These are phyloP conservation scores for Crypturellus undulatus DNA, from an alignment of 2,113 vertebrate species.

Conservation along the genomic window DNA sequence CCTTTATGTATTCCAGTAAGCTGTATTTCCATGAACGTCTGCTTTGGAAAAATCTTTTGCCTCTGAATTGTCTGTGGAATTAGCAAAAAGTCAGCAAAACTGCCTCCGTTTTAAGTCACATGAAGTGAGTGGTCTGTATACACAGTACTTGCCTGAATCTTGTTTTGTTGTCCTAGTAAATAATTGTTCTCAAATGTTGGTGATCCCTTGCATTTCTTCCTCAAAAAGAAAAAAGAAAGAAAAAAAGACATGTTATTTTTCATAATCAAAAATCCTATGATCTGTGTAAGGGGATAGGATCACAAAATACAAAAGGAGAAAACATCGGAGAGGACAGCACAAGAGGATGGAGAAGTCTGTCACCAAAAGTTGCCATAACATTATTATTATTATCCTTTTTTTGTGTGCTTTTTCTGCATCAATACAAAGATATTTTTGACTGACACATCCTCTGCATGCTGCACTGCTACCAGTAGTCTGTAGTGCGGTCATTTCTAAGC, in stretches of 20 bases:
- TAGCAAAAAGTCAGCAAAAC: background rate
- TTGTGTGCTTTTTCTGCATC: background rate
- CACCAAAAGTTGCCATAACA: background rate
- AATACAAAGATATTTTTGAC: background rate
- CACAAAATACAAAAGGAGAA: background rate
- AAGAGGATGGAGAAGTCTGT: background rate
- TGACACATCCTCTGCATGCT: background rate
- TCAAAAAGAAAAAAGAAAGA: too few species aligned
- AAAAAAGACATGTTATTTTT: background rate
- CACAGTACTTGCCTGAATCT: too few species aligned
- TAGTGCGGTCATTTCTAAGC: accelerated
- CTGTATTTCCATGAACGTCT: background rate
- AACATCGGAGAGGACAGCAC: background rate
- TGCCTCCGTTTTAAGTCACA: background rate
- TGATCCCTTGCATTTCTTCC: background rate
- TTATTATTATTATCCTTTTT: too few species aligned
- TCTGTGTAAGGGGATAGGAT: too few species aligned
- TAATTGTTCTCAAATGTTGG: background rate
- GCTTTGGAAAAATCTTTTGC: background rate
- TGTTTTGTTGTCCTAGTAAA: background rate
- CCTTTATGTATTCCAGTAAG: background rate
- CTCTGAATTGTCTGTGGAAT: background rate
- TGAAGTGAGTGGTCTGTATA: background rate
- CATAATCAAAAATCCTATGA: too few species aligned
- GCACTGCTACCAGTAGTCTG: background rate